Percentiles rank a stretch among this genome's conserved stretches.
phyloP scores from a whole-genome alignment of 1,140 invertebrate genomes.

The Aphelenchoides besseyi region DNA sequence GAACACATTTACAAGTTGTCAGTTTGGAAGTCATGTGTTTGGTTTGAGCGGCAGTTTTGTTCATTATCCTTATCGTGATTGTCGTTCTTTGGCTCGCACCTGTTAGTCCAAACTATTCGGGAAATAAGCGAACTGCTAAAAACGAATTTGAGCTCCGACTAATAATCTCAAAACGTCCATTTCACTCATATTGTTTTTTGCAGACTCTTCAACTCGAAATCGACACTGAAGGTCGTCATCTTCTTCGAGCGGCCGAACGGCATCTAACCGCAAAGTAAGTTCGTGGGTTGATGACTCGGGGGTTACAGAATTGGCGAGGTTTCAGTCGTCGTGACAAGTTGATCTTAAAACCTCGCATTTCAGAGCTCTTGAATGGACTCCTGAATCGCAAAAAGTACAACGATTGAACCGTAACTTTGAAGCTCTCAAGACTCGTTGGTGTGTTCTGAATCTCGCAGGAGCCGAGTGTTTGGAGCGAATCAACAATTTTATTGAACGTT shows the following conservation, averaged over 20 bases:
- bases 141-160: background rate
- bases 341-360: no score
- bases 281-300: background rate
- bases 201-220: slow-evolving; percentile 21
- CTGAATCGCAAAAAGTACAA: background rate
- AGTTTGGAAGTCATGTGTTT: background rate
- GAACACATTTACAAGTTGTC: slow-evolving; percentile 6
- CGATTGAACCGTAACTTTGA: slow-evolving; percentile 8
- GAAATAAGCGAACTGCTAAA: background rate
- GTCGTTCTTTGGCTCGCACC: background rate
- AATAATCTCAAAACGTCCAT: background rate
- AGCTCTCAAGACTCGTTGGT: slow-evolving; percentile 9
- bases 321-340: no score
- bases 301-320: no score
- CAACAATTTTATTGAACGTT: background rate
- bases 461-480: slow-evolving; percentile 14
- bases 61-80: background rate
- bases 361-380: slow-evolving; percentile 20
- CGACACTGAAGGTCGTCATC: slow-evolving; percentile 18
- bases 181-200: background rate
- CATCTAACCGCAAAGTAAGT: slow-evolving; percentile 9
- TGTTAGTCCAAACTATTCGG: background rate
- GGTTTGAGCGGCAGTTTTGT: background rate
- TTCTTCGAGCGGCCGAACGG: slow-evolving; percentile 3
- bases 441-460: background rate